Evolutionary conservation across 2,113 vertebrate genomes (phyloP).

Genomic region (Melanotaenia duboulayi): DNA sequence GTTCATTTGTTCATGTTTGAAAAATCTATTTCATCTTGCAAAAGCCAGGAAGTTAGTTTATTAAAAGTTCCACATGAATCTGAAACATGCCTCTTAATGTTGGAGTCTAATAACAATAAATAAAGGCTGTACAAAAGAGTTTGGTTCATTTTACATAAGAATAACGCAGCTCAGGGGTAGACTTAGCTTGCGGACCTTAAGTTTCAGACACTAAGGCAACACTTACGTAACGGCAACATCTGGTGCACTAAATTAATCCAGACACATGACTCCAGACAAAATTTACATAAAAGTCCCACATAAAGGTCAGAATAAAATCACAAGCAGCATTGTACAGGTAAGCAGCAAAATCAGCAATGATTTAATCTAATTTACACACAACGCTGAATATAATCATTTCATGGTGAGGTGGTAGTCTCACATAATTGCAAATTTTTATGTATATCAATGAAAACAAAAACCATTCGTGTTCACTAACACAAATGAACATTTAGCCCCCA

Average conservation of each 20-base stretch:
- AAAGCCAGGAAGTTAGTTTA: constrained; percentile 2
- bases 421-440: background rate
- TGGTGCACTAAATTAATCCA: constrained; percentile 7
- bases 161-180: background rate
- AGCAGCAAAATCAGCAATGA: background rate
- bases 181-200: constrained; percentile 6
- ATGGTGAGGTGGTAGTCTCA: background rate
- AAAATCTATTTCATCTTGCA: background rate
- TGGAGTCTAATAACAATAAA: background rate
- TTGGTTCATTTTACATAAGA: background rate
- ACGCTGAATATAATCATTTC: background rate
- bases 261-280: background rate
- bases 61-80: constrained; percentile 23
- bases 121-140: constrained; percentile 9
- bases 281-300: background rate
- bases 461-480: background rate
- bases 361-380: background rate
- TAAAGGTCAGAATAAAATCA: constrained; percentile 2
- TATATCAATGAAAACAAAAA: background rate
- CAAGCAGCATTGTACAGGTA: background rate
- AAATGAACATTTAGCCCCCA: background rate
- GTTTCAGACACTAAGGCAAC: constrained; percentile 2
- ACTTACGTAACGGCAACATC: constrained; percentile 54
- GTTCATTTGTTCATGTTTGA: constrained; percentile 25
- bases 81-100: background rate